Evolutionary conservation across 2,888 invertebrate species (phyloP).

Genomic region (Gymnoscelis rufifasciata): DNA sequence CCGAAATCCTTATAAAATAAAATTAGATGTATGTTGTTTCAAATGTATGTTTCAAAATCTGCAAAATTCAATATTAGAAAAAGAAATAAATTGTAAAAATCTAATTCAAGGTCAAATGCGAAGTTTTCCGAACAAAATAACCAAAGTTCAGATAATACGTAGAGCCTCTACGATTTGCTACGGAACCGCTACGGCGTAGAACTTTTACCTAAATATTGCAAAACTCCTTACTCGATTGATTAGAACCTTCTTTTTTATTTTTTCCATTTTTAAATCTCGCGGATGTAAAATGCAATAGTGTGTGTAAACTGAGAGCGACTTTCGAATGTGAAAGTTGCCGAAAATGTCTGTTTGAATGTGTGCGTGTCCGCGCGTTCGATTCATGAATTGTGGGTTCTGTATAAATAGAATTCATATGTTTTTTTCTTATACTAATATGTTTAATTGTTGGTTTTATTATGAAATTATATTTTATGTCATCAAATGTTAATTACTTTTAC

Average conservation of each 20-base stretch:
- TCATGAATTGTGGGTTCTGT: conserved; percentile 33
- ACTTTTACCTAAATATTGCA: neutral
- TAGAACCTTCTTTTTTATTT: neutral
- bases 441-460: no score
- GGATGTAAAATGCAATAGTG: conserved; percentile 3
- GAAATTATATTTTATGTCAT: no score
- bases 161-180: neutral
- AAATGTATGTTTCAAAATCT: no score
- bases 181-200: neutral
- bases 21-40: no score
- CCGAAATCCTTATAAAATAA: no score
- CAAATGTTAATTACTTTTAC: no score
- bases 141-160: neutral
- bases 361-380: conserved; percentile 35
- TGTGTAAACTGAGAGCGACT: conserved; percentile 26
- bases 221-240: neutral
- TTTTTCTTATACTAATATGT: no score
- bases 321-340: conserved; percentile 49
- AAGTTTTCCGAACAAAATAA: neutral
- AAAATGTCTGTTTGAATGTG: conserved; percentile 26
- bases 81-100: no score
- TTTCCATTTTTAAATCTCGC: conserved; percentile 7
- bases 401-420: no score
- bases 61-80: no score
- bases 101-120: no score